Evolutionary conservation across 2,888 invertebrate species (phyloP).

Genomic region (Eueremaeus valkanovi): DNA sequence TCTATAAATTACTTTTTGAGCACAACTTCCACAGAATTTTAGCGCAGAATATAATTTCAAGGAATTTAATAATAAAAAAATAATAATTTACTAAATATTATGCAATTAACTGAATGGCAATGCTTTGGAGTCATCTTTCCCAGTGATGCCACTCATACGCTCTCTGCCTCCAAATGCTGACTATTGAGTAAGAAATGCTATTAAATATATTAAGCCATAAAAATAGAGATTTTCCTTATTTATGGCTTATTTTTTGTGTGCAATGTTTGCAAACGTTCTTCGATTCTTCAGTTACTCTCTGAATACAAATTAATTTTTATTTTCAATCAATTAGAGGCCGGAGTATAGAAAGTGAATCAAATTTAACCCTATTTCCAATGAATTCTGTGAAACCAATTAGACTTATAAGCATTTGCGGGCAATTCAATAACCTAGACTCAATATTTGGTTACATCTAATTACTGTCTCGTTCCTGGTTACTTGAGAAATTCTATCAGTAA

Average conservation of each 20-base stretch:
- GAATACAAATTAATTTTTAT: no score
- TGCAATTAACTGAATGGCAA: not conserved
- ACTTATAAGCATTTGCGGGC: no score
- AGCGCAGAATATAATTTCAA: not conserved
- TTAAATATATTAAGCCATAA: conserved; percentile 1
- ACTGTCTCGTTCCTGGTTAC: no score
- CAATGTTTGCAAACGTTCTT: no score
- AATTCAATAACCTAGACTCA: no score
- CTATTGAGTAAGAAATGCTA: not conserved
- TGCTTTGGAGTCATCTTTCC: not conserved
- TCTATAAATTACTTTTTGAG: conserved; percentile 20
- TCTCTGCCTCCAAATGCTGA: not conserved
- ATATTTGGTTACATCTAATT: no score
- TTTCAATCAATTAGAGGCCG: no score
- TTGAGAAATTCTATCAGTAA: no score
- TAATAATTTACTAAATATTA: not conserved
- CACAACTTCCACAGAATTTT: not conserved
- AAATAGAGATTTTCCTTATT: not conserved
- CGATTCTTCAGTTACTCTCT: not conserved
- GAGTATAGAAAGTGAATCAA: no score
- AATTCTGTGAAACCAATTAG: no score
- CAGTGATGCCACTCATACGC: not conserved
- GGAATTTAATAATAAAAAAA: conserved; percentile 23
- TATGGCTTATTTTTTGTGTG: not conserved
- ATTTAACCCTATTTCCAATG: no score